phyloP scores from a whole-genome alignment of 2,797 vertebrate genomes.

The Acrossocheilus wenchowensis region DNA sequence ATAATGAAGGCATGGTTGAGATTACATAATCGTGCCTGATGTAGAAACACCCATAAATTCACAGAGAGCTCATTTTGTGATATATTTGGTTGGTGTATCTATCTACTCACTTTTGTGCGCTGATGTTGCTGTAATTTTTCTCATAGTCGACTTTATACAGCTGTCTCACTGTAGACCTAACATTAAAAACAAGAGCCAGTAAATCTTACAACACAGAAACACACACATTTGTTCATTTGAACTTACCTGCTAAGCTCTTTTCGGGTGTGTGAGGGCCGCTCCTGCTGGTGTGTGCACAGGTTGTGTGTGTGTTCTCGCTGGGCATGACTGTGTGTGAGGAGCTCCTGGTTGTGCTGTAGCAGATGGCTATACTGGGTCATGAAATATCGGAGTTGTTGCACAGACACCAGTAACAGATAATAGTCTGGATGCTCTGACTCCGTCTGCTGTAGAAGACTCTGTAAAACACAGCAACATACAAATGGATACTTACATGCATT shows the following conservation, averaged over 20 bases:
- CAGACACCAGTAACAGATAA: constrained; percentile 92
- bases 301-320: constrained; percentile 61
- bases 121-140: constrained; percentile 70
- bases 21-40: not conserved
- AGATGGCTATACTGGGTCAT: constrained; percentile 90
- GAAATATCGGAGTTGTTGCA: constrained; percentile 92
- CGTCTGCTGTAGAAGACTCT: constrained; percentile 92
- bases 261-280: constrained; percentile 88
- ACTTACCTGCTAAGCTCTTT: constrained; percentile 92
- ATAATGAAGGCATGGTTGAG: not conserved
- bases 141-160: constrained; percentile 87
- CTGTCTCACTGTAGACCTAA: constrained; percentile 89
- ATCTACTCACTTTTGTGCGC: constrained; percentile 69
- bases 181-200: constrained; percentile 29
- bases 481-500: constrained; percentile 51
- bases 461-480: constrained; percentile 36
- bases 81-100: not conserved
- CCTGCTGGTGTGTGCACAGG: constrained; percentile 89
- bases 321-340: constrained; percentile 88
- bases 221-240: not conserved
- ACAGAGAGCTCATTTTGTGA: not conserved
- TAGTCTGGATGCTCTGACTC: constrained; percentile 95
- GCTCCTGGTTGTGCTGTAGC: constrained; percentile 92
- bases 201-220: not conserved
- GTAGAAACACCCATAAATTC: not conserved